A percentile compares a stretch with the other conserved stretches of the same genome.
Evolutionary conservation across 2,113 vertebrate species (phyloP).

Genomic region (Poeciliopsis prolifica): DNA sequence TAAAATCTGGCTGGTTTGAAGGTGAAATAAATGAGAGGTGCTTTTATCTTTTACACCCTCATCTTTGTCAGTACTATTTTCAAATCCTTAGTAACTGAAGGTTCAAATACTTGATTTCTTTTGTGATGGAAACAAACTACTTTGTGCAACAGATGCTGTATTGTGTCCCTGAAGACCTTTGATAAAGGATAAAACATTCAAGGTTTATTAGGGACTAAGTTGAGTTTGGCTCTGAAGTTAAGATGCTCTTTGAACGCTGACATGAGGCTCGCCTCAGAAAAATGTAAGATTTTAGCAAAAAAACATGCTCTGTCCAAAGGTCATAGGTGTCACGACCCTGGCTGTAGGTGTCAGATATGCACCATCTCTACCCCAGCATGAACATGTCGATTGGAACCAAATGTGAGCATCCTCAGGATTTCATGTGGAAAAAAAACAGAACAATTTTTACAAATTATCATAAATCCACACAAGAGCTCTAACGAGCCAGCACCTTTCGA

Average conservation of each 20-base stretch:
- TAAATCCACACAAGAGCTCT: neutral
- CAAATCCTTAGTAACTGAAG: neutral
- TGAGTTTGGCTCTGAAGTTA: neutral
- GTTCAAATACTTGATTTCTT: neutral
- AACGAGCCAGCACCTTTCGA: neutral
- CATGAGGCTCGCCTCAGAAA: neutral
- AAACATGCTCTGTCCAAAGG: neutral
- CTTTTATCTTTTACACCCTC: too few species aligned
- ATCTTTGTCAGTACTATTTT: neutral
- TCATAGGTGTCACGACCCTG: neutral
- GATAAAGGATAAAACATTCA: neutral
- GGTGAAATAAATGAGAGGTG: too few species aligned
- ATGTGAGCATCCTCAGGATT: neutral
- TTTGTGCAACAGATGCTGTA: neutral
- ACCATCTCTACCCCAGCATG: neutral
- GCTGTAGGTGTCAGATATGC: neutral
- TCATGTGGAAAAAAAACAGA: neutral
- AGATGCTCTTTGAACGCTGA: neutral
- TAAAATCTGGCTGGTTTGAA: too few species aligned
- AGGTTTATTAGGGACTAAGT: neutral
- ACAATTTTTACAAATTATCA: neutral
- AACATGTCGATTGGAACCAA: neutral
- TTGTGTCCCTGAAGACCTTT: neutral
- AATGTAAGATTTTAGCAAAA: neutral
- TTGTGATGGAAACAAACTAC: neutral